Evolutionary conservation across 2,113 vertebrate genomes (phyloP).

Genomic region (Trogon melanurus): DNA sequence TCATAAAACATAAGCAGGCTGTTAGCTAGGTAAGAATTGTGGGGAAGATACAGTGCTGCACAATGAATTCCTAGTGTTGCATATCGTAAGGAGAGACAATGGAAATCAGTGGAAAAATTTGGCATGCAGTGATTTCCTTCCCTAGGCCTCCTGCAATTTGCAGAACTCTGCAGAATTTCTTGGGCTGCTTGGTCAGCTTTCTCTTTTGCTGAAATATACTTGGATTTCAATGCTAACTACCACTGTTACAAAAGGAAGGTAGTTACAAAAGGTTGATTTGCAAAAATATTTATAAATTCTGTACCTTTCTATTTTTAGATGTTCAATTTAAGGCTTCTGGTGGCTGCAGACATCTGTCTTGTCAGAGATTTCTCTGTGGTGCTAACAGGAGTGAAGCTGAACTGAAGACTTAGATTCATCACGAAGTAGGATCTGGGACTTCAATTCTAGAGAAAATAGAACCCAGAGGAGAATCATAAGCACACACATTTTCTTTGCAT

Average conservation of each 20-base stretch:
- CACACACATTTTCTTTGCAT: conserved; percentile 8
- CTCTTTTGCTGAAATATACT: conserved; percentile 38
- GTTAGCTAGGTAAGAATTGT: conserved; percentile 20
- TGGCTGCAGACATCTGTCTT: conserved; percentile 63
- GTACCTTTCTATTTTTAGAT: conserved; percentile 54
- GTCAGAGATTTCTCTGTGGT: conserved; percentile 50
- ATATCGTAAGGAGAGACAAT: conserved; percentile 35
- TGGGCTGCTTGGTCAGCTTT: conserved; percentile 51
- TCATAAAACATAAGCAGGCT: conserved; percentile 46
- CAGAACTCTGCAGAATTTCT: conserved; percentile 58
- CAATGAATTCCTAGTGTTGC: neutral
- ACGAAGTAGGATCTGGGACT: conserved; percentile 33
- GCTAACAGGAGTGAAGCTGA: conserved; percentile 48
- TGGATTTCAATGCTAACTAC: conserved; percentile 43
- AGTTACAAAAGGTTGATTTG: conserved; percentile 55
- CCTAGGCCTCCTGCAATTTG: conserved; percentile 44
- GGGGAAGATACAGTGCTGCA: neutral
- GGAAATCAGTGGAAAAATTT: conserved; percentile 48
- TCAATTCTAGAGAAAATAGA: conserved; percentile 47
- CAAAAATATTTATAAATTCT: conserved; percentile 54
- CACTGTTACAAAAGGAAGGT: conserved; percentile 21
- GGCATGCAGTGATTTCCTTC: conserved; percentile 33
- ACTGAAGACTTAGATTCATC: conserved; percentile 34
- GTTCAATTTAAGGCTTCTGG: conserved; percentile 49
- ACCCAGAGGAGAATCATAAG: conserved; percentile 37